phyloP scores from a whole-genome alignment of 2,113 vertebrate genomes.

The Hiodon tergisus region DNA sequence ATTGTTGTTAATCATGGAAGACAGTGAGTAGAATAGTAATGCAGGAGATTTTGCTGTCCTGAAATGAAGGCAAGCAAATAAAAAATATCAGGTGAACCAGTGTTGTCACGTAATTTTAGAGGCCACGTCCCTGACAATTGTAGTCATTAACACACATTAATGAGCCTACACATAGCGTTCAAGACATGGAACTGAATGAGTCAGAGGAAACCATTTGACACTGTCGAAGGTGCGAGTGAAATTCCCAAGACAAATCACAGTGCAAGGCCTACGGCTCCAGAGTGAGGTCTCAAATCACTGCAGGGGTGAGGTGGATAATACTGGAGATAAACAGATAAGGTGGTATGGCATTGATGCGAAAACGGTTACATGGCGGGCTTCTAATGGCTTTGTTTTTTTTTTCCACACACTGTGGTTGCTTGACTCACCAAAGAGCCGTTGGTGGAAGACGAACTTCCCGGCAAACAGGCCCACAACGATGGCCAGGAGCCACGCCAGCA shows the following conservation, averaged over 20 bases:
- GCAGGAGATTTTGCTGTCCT: background rate
- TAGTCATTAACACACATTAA: constrained; percentile 27
- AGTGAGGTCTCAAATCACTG: too few relatives aligned
- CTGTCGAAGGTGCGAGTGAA: background rate
- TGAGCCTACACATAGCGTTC: constrained; percentile 17
- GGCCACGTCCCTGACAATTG: constrained; percentile 28
- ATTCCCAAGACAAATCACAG: too few relatives aligned
- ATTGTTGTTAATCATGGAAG: background rate
- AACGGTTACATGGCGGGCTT: constrained; percentile 1
- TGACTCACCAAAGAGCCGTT: constrained; percentile 86
- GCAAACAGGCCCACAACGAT: constrained; percentile 82
- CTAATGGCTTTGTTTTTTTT: background rate
- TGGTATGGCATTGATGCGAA: constrained; percentile 18
- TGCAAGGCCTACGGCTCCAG: too few relatives aligned
- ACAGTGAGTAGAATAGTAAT: too few relatives aligned
- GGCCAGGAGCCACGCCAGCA: constrained; percentile 84
- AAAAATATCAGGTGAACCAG: constrained; percentile 20
- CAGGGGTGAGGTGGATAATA: too few relatives aligned
- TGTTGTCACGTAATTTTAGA: background rate
- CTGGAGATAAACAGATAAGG: constrained; percentile 18
- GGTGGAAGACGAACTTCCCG: constrained; percentile 95
- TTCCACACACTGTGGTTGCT: too few relatives aligned
- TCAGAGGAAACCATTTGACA: constrained; percentile 17
- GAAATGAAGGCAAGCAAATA: background rate
- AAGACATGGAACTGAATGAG: constrained; percentile 33